Conservation (phyloP, 2,888 invertebrate species). For the Pristionchus maxplancki region DNA sequence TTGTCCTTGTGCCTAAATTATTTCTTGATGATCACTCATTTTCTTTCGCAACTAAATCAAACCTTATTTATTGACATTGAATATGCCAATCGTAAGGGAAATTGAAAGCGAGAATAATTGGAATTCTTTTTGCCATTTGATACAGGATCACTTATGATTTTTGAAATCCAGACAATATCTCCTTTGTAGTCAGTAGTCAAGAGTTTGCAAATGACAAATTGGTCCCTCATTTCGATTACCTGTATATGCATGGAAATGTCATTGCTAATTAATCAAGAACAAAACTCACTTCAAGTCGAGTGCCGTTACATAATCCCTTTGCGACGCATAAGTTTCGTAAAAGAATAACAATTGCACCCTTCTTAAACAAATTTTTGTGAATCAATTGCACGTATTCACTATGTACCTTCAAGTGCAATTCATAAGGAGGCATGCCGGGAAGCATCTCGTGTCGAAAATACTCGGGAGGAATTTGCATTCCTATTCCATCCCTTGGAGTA, state of each 20-base stretch:
- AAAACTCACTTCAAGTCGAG: not conserved
- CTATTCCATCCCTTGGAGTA: not conserved
- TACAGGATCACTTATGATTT: not conserved
- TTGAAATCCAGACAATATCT: not conserved
- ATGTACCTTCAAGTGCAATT: not conserved
- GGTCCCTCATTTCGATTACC: not conserved
- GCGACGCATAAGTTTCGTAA: not conserved
- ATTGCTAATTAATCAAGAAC: not conserved
- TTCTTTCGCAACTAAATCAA: not conserved
- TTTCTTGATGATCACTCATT: not conserved
- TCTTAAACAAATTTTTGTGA: not conserved
- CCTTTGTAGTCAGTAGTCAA: not conserved
- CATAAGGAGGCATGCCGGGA: not conserved
- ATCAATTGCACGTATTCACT: not conserved
- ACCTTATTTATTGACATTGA: not conserved
- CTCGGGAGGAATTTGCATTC: not conserved
- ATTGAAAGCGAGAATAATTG: not conserved
- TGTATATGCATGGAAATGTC: not conserved
- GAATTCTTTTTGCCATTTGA: not conserved
- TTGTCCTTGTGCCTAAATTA: slow-evolving; percentile 5
- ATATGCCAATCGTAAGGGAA: not conserved
- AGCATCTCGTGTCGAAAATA: not conserved
- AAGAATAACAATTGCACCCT: not conserved
- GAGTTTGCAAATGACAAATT: not conserved
- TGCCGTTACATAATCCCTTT: not conserved